Base-by-base conservation (phyloP, 1,140 invertebrate genomes). In the Mesaphorura yosii region DNA sequence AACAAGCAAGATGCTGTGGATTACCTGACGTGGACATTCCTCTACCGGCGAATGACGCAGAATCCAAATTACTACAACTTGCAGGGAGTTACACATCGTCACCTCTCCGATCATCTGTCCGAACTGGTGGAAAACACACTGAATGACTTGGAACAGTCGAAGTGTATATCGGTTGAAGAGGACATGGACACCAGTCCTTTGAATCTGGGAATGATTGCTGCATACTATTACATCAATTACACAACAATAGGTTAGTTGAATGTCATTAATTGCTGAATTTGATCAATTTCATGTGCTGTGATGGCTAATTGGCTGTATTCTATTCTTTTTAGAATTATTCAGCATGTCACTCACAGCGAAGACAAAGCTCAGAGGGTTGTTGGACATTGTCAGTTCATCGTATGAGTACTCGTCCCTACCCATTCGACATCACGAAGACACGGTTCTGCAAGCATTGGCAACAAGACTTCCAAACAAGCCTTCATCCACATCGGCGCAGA, bases 1-100 rank as follows among this genome's bases (percentile, higher is more conserved):
- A 98, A 98, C 72, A 99, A 99, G 71, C 96, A 99, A 69, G 96
- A 99, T 70, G 93, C 94, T 0, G 94, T 99, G 1, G 96, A 99
- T 73, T 98, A 98, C 66, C 73, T 99, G 2, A 99, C 96, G 0
- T 99, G 96, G 95, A 99, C 94, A 1, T 96, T 98, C 73, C 71
- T 99, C 0, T 99, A 99, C 67, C 75, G 94, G 15, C 72, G 96
- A 54, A 80, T 98, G 64, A 97, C 95, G 1, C 93, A 98, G 71
- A 99, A 99, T 76, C 96, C 96, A 7, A 99, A 99, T 70, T 99
- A 99, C 68, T 99, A 99, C 70, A 95, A 95, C 68, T 72, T 99
- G 15, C 92, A 97, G 69, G 91, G 91, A 10, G 87, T 97, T 1
- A 92, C 91, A 1, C 93, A 98, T 73, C 79, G 86, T 44, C 94